A percentile compares a stretch with the other conserved stretches of the same genome.
These are phyloP conservation scores for Bos javanicus DNA, from an alignment of 2,113 vertebrate genomes.

Conservation along the genomic window DNA sequence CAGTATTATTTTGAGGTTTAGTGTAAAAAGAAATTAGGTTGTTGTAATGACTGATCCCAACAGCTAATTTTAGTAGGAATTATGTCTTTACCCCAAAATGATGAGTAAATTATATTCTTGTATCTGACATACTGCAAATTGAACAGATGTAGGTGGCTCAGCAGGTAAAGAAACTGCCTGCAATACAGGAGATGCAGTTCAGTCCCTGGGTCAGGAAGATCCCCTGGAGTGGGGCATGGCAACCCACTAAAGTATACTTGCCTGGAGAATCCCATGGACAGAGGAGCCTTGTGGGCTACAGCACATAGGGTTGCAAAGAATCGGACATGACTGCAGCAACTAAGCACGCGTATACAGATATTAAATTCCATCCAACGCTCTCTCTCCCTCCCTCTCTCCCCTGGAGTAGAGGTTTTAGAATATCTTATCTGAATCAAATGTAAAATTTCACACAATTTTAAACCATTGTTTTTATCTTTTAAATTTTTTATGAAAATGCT, in stretches of 20 bases:
- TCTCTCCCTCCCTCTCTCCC: conserved; percentile 48
- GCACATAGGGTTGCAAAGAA: background rate
- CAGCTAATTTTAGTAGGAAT: conserved; percentile 76
- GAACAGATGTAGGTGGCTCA: conserved; percentile 43
- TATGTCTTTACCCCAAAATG: conserved; percentile 67
- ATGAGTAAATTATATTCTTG: conserved; percentile 65
- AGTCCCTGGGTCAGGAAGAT: background rate
- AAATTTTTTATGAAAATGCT: conserved; percentile 30
- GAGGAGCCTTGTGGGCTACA: background rate
- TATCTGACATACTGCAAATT: conserved; percentile 66
- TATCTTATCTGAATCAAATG: conserved; percentile 42
- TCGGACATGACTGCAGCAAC: background rate
- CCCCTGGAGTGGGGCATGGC: background rate
- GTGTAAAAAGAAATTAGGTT: conserved; percentile 65
- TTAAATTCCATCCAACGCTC: background rate
- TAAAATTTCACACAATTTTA: conserved; percentile 51
- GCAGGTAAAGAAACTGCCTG: background rate
- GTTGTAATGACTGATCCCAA: conserved; percentile 68
- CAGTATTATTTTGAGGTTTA: conserved; percentile 58
- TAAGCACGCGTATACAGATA: background rate
- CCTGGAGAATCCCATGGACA: background rate
- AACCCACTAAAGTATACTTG: background rate
- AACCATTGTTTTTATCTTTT: background rate
- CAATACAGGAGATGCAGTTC: background rate
- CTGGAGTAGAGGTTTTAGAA: background rate